Evolutionary conservation across 1,140 invertebrate genomes (phyloP).

Genomic region (Pogonus chalceus): DNA sequence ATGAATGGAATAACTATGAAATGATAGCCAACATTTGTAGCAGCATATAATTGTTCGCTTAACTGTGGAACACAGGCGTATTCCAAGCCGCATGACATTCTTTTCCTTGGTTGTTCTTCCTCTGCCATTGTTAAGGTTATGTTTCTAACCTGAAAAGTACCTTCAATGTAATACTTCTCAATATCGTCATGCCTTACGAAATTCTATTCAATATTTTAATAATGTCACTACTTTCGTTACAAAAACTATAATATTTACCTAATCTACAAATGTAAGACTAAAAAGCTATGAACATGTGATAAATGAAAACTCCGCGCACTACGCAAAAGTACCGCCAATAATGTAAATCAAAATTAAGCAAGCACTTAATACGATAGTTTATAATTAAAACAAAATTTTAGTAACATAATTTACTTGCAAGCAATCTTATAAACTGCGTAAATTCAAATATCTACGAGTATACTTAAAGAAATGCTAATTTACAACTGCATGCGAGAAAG

Average conservation of each 20-base stretch:
- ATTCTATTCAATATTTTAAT: background rate
- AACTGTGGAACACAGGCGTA: slow-evolving; percentile 24
- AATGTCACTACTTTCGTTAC: background rate
- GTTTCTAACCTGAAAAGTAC: slow-evolving; percentile 4
- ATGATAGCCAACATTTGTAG: slow-evolving; percentile 30
- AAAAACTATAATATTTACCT: background rate
- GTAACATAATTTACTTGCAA: no score
- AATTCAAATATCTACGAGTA: no score
- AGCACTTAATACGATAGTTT: no score
- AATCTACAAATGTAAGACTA: background rate
- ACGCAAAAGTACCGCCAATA: no score
- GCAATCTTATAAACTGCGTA: no score
- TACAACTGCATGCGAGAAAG: no score
- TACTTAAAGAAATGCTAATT: no score
- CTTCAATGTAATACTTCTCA: background rate
- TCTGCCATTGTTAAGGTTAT: slow-evolving; percentile 9
- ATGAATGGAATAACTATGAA: slow-evolving; percentile 31
- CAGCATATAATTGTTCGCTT: slow-evolving; percentile 21
- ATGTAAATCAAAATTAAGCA: no score
- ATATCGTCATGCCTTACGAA: background rate
- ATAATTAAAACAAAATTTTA: no score
- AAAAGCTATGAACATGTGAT: background rate
- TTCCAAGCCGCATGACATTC: slow-evolving; percentile 30
- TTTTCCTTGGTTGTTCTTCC: slow-evolving; percentile 24
- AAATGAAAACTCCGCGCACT: background rate